phyloP scores from a whole-genome alignment of 2,113 vertebrate genomes.

The Phyllostomus discolor region DNA sequence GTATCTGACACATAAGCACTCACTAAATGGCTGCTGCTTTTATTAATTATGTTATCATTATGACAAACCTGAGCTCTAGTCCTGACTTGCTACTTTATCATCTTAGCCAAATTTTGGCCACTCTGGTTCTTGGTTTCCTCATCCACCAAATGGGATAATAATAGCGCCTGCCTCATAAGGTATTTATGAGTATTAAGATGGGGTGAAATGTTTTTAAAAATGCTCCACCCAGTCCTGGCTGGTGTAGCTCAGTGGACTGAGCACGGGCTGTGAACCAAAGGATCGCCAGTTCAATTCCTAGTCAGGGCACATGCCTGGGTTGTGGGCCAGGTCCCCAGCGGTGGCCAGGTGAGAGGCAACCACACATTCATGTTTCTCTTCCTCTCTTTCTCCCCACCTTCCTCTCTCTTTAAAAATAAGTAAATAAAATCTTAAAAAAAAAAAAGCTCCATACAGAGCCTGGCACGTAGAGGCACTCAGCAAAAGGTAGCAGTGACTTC shows the following conservation, averaged over 20 bases:
- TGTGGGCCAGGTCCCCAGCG: too few relatives aligned
- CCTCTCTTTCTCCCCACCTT: too few relatives aligned
- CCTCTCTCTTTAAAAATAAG: too few relatives aligned
- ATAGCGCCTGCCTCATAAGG: background rate
- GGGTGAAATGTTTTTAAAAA: too few relatives aligned
- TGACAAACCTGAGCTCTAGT: background rate
- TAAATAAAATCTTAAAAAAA: too few relatives aligned
- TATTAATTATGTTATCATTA: background rate
- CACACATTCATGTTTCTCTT: too few relatives aligned
- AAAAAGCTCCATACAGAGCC: background rate
- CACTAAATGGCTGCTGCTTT: background rate
- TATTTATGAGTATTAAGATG: background rate
- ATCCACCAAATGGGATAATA: background rate
- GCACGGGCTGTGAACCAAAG: too few relatives aligned
- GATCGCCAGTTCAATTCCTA: too few relatives aligned
- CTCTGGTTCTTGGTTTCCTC: background rate
- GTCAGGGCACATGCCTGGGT: too few relatives aligned
- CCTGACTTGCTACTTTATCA: background rate
- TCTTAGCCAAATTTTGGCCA: background rate
- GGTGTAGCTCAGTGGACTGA: too few relatives aligned
- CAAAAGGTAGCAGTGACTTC: background rate
- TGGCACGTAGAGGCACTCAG: background rate
- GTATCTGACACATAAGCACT: background rate
- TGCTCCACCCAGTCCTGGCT: too few relatives aligned
- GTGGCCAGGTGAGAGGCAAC: too few relatives aligned